Evolutionary conservation across 2,797 vertebrate genomes (phyloP), one percentile per base, ranked within the genome.

Genomic region (Tapera naevia): DNA sequence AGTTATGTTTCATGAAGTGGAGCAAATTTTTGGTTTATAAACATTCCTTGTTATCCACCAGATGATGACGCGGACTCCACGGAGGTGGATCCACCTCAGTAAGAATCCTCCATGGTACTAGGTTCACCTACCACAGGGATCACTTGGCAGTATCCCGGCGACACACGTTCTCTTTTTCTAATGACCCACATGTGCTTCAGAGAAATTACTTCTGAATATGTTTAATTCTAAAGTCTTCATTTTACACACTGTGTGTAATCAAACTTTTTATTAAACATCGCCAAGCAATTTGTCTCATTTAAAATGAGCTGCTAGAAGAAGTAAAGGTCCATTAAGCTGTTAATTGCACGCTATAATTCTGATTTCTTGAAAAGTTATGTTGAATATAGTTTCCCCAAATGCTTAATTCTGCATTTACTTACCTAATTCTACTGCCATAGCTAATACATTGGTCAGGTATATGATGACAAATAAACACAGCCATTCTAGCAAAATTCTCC

Each of bases 251-350:
- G 39, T 48, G 86, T 79, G 60, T 39, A 95, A 95, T 95, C 89
- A 94, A 92, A 88, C 33, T 81, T 95, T 89, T 91, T 96, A 95
- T 94, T 94, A 95, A 97, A 81, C 66, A 73, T 43, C 80, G 85
- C 75, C 79, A 91, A 91, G 85, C 75, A 93, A 95, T 95, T 84
- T 95, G 79, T 95, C 92, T 95, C 81, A 86, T 95, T 96, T 94
- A 89, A 95, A 96, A 92, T 64, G 25, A 95, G 62, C 51, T 75
- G 86, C 89, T 91, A 78, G 91, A 94, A 90, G 88, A 96, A 35
- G 58, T 81, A 89, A 89, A 93, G 91, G 89, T 80, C 94, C 92
- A 95, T 96, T 96, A 92, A 92, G 66, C 61, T 65, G 70, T 91
- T 95, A 96, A 95, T 95, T 95, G 85, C 72, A 90, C 46, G 58